Evolutionary conservation across 37 sponge, comb jelly and placozoan species (phyloP).

Genomic region (Amphimedon queenslandica): DNA sequence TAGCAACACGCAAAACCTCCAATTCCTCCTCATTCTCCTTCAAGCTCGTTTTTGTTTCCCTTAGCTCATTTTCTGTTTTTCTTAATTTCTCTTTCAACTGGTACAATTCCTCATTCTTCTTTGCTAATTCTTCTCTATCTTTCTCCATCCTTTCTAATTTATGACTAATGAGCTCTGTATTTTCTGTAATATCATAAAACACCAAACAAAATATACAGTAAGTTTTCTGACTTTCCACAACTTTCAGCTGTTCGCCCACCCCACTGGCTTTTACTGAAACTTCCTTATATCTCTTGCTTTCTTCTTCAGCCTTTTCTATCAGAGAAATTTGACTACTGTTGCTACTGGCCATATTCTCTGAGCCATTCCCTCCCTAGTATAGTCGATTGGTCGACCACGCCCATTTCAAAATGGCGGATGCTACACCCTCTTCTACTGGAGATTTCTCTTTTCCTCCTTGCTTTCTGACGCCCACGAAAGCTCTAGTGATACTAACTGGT

Average conservation of each 20-base stretch:
- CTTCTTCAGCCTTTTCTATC: background rate
- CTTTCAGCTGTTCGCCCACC: too few relatives aligned
- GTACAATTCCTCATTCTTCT: background rate
- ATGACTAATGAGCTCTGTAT: too few relatives aligned
- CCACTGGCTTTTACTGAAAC: too few relatives aligned
- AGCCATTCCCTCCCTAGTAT: too few relatives aligned
- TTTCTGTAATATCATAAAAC: too few relatives aligned
- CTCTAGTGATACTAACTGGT: constrained; percentile 74
- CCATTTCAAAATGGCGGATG: background rate
- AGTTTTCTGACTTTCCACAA: too few relatives aligned
- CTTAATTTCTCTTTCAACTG: background rate
- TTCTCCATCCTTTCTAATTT: background rate
- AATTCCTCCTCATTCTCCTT: background rate
- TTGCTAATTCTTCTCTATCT: background rate
- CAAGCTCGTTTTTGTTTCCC: background rate
- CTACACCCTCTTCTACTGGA: too few relatives aligned
- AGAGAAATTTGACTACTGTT: background rate
- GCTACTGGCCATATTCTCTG: background rate
- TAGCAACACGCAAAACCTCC: too few relatives aligned
- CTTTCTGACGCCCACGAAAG: constrained; percentile 51
- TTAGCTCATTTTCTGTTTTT: background rate
- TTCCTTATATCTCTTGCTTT: background rate
- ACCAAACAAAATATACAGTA: too few relatives aligned
- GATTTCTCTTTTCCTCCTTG: constrained; percentile 69
- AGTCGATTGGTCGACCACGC: too few relatives aligned